Evolutionary conservation across 2,113 vertebrate species (phyloP), one percentile per base, ranked within the genome.

Genomic region (Oreochromis spilurus): DNA sequence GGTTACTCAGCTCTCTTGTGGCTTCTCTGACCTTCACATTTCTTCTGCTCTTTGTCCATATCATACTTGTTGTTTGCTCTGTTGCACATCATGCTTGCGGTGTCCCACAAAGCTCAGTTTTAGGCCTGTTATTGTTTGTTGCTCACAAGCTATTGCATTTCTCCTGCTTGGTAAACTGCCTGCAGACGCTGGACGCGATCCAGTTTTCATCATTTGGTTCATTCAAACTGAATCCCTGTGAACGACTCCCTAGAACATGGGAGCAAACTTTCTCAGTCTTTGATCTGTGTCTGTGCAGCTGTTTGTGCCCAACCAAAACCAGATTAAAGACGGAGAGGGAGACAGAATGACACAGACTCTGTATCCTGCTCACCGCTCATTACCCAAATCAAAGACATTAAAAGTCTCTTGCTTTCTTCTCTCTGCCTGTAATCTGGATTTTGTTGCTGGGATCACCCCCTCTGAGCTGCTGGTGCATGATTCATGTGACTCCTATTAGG

Each of bases 401-500:
- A 81, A 82, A 83, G 86, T 60, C 53, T 83, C 70, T 38, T 3
- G 36, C 45, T 54, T 50, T 53, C 52, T 77, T 77, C 55, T 53
- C 38, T 70, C 9, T 16, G 84, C 48, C 89, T 89, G 70, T 88
- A 88, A 92, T 94, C 88, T 82, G 82, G 79, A n/a, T 75, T 82
- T 40, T 17, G 81, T 21, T 48, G 81, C 17, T 53, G 86, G 83
- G 65, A 58, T 91, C 55, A 14, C 81, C 85, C 38, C 70, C 81
- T 72, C 65, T 62, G 78, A 70, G 84, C 86, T 58, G 82, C 82
- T 75, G 84, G 3, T 81, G 52, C 78, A n/a, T 87, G 89, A 89
- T 84, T 87, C 89, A 91, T 90, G 85, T 90, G 88, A 91, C 87
- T 91, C 82, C 21, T 75, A 65, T 81, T 90, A 91, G 75, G 72